These are phyloP conservation scores for Cacoxenus indagator DNA, from an alignment of 2,888 invertebrate genomes.

Conservation along the genomic window DNA sequence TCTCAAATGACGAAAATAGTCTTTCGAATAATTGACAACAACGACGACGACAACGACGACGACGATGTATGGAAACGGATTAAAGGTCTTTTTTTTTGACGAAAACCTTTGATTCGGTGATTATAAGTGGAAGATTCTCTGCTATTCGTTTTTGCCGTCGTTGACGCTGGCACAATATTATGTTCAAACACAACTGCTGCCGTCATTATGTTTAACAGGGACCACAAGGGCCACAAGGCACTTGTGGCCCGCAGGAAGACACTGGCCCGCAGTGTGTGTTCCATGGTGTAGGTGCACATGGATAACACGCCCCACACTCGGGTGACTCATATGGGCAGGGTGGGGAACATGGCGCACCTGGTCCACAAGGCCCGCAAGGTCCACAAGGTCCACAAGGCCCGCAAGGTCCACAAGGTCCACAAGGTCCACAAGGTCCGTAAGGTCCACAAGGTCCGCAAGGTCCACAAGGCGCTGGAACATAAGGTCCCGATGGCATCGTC, in stretches of 20 bases:
- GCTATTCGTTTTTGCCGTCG: no score
- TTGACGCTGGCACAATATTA: no score
- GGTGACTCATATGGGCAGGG: constrained; percentile 43
- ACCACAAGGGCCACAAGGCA: constrained; percentile 44
- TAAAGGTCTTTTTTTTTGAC: no score
- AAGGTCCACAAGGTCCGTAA: constrained; percentile 50
- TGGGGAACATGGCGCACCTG: constrained; percentile 39
- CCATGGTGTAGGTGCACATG: constrained; percentile 43
- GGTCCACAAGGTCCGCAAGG: constrained; percentile 49
- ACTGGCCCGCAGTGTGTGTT: constrained; percentile 50
- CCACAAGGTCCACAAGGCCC: constrained; percentile 43
- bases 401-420: constrained; percentile 47
- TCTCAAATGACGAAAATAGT: no score
- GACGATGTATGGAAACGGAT: no score
- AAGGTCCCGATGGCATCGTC: constrained; percentile 35
- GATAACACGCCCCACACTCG: constrained; percentile 53
- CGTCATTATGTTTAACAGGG: constrained; percentile 26
- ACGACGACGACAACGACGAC: no score
- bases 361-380: constrained; percentile 46
- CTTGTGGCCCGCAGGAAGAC: constrained; percentile 46
- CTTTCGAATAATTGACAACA: no score
- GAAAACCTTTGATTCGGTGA: no score
- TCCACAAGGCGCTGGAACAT: constrained; percentile 36
- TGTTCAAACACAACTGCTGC: no score
- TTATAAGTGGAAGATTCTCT: no score